Evolutionary conservation across 1,140 invertebrate species (phyloP).

Genomic region (Liolophura sinensis): DNA sequence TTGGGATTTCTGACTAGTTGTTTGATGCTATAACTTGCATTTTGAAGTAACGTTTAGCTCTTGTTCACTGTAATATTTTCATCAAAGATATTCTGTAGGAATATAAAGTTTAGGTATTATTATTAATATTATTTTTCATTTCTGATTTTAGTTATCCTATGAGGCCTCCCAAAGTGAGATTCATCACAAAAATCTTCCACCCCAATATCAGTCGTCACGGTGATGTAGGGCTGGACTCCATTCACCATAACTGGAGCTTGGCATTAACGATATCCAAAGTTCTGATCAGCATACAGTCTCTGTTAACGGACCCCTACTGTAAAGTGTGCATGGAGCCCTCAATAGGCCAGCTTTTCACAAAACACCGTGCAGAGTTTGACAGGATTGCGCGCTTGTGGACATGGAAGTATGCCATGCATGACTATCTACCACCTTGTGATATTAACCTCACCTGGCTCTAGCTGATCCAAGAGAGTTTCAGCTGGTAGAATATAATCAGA

Average conservation of each 20-base stretch:
- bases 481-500: too few species aligned
- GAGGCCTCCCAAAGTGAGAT: conserved; percentile 79
- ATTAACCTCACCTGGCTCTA: conserved; percentile 28
- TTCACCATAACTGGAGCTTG: conserved; percentile 94
- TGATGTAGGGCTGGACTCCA: conserved; percentile 94
- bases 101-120: not conserved
- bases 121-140: too few species aligned
- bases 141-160: conserved; percentile 78
- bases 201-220: conserved; percentile 94
- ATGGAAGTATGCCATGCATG: conserved; percentile 91
- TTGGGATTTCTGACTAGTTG: too few species aligned
- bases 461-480: too few species aligned
- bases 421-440: conserved; percentile 58
- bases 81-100: too few species aligned
- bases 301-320: conserved; percentile 90
- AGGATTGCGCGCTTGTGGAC: conserved; percentile 85
- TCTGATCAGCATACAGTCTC: conserved; percentile 71
- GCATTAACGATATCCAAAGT: conserved; percentile 87
- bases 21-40: too few species aligned
- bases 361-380: conserved; percentile 77
- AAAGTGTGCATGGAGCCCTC: conserved; percentile 91
- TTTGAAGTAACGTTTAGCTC: too few species aligned
- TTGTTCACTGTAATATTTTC: too few species aligned
- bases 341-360: conserved; percentile 78
- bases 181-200: conserved; percentile 79